These are phyloP conservation scores for Harpegnathos saltator DNA, from an alignment of 1,140 invertebrate species.

Conservation along the genomic window DNA sequence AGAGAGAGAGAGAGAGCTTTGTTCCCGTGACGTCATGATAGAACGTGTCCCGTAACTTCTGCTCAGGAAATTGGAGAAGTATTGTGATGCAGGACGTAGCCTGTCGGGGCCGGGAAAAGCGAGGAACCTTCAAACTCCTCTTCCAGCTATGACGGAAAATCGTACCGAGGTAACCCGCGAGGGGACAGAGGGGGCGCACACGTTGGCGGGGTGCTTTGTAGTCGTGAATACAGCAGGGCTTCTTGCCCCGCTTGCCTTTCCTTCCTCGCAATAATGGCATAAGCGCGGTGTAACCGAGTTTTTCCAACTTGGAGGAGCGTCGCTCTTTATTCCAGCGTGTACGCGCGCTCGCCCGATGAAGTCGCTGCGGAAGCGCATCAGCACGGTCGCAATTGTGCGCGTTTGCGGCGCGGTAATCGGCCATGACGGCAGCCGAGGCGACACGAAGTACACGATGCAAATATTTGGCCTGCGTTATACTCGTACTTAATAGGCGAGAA, in stretches of 20 bases:
- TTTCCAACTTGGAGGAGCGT: not conserved
- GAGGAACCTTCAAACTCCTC: conserved; percentile 72
- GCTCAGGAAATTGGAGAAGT: conserved; percentile 79
- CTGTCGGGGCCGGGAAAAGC: conserved; percentile 73
- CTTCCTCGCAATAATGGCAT: conserved; percentile 31
- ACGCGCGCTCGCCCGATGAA: too few relatives aligned
- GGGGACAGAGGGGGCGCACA: conserved; percentile 5
- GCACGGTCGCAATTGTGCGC: too few relatives aligned
- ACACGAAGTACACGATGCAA: too few relatives aligned
- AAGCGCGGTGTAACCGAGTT: conserved; percentile 19
- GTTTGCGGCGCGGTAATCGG: too few relatives aligned
- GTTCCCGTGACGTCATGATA: conserved; percentile 78
- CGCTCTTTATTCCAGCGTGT: not conserved
- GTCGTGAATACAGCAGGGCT: conserved; percentile 15
- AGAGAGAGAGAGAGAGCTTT: conserved; percentile 73
- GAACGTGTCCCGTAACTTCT: conserved; percentile 79
- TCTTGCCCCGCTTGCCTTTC: conserved; percentile 17
- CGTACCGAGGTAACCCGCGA: conserved; percentile 54
- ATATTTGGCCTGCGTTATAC: too few relatives aligned
- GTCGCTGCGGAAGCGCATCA: too few relatives aligned
- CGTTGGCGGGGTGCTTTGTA: conserved; percentile 25
- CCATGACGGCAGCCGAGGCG: too few relatives aligned
- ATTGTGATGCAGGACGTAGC: conserved; percentile 77
- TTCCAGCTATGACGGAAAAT: conserved; percentile 61
- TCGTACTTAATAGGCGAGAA: too few relatives aligned